Evolutionary conservation across 2,113 vertebrate species (phyloP), one percentile per base, ranked within the genome.

Genomic region (Megaptera novaeangliae): DNA sequence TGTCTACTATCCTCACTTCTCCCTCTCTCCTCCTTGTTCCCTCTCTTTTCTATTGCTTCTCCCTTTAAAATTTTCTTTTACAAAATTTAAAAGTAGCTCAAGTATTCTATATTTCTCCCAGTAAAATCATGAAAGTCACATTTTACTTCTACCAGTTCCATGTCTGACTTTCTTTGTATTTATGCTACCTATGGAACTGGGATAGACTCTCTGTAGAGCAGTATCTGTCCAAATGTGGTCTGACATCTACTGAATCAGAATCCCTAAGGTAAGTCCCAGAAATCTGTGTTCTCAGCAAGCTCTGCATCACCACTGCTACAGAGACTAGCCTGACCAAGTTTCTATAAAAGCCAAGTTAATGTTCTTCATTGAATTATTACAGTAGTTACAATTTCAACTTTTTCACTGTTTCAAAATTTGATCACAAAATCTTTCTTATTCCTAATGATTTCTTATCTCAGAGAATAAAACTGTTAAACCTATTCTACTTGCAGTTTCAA

Each of bases 401-500:
- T 57, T 91, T 81, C 20, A 95, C 11, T 88, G 20, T 81, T 96
- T 75, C 68, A 94, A 75, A 85, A 64, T 81, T 21, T 61, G 29
- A 71, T 84, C 61, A 66, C n/a, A 87, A 87, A 88, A 81, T 85
- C 25, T 41, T 95, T 49, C 59, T 95, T 88, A 95, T 85, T 49
- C 18, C 29, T 91, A 85, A 74, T 31, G 13, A 46, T 82, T 95
- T 92, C 81, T 77, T 96, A 75, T 74, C 61, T n/a, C 20, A 66
- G 55, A 91, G 44, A 95, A 85, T 57, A 90, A 82, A 95, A 59
- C 4, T 29, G 0, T 61, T 88, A 75, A 94, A 36, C 18, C 46
- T 93, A 68, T 55, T 91, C 17, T 41, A 91, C 27, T 84, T 71
- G 34, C 2, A 93, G 39, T 90, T 93, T 95, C 39, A 91, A 86